Conservation (phyloP, 2,888 invertebrate species). For the Hermodice carunculata region DNA sequence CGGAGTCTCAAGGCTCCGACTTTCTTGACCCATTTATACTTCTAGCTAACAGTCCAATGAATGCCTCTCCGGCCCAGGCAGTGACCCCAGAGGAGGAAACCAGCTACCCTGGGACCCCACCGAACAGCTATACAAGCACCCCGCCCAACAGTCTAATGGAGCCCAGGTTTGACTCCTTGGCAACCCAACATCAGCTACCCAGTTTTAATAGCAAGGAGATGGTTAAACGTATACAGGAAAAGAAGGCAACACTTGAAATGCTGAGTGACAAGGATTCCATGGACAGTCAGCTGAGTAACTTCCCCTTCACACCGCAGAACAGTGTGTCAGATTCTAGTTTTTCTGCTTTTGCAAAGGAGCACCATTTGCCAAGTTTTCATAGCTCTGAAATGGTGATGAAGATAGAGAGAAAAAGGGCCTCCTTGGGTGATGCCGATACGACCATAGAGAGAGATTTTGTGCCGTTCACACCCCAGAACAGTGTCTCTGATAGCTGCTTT, state of each 20-base stretch:
- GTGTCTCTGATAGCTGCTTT: background rate
- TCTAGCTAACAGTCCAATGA: constrained; percentile 6
- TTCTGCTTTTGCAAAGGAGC: constrained; percentile 30
- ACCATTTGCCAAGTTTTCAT: constrained; percentile 12
- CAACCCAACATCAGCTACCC: constrained; percentile 56
- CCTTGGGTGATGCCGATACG: background rate
- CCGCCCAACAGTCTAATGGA: constrained; percentile 68
- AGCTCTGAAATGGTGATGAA: constrained; percentile 7
- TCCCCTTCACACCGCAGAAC: constrained; percentile 69
- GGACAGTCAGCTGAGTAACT: constrained; percentile 7
- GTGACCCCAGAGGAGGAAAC: constrained; percentile 13
- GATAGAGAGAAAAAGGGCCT: constrained; percentile 6
- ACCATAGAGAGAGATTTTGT: background rate
- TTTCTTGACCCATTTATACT: constrained; percentile 5
- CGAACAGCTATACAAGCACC: constrained; percentile 53
- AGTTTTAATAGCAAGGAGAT: constrained; percentile 71
- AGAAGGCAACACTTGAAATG: constrained; percentile 61
- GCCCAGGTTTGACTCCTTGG: constrained; percentile 39
- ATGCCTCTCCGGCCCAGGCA: background rate
- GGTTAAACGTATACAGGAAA: constrained; percentile 69
- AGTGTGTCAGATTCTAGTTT: constrained; percentile 63
- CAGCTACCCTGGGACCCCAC: constrained; percentile 5
- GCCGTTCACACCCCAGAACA: too few relatives aligned
- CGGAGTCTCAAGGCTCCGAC: too few relatives aligned
- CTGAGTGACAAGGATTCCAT: background rate